These are phyloP conservation scores for Tetrax tetrax DNA, from an alignment of 2,113 vertebrate genomes.

Conservation along the genomic window DNA sequence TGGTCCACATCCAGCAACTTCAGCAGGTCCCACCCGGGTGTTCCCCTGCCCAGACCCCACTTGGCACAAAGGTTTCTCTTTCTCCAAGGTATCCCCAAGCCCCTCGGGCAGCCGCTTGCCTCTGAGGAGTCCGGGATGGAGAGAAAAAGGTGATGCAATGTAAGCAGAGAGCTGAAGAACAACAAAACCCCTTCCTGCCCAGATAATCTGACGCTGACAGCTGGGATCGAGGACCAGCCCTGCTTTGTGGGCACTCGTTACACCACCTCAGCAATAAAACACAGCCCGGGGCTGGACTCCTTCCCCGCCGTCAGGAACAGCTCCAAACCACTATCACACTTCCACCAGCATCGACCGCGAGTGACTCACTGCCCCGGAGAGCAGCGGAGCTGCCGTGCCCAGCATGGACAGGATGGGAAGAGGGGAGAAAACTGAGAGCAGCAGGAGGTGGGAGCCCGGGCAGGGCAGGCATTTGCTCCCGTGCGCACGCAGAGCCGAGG, in stretches of 20 bases:
- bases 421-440: neutral
- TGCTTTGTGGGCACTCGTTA: neutral
- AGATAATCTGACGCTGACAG: neutral
- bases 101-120: neutral
- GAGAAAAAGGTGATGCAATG: neutral
- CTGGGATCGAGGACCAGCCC: neutral
- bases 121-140: too few relatives aligned
- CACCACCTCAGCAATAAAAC: neutral
- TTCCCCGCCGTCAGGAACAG: neutral
- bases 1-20: neutral
- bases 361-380: neutral
- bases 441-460: neutral
- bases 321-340: neutral
- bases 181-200: neutral
- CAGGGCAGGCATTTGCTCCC: accelerated
- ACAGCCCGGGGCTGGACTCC: neutral
- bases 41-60: neutral
- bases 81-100: neutral
- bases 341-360: neutral
- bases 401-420: accelerated
- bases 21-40: accelerated
- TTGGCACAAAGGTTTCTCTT: neutral
- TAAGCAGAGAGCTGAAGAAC: neutral
- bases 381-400: neutral
- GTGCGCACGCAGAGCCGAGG: neutral